Evolutionary conservation across 2,113 vertebrate genomes (phyloP), one percentile per base, ranked within the genome.

Genomic region (Nestor notabilis): DNA sequence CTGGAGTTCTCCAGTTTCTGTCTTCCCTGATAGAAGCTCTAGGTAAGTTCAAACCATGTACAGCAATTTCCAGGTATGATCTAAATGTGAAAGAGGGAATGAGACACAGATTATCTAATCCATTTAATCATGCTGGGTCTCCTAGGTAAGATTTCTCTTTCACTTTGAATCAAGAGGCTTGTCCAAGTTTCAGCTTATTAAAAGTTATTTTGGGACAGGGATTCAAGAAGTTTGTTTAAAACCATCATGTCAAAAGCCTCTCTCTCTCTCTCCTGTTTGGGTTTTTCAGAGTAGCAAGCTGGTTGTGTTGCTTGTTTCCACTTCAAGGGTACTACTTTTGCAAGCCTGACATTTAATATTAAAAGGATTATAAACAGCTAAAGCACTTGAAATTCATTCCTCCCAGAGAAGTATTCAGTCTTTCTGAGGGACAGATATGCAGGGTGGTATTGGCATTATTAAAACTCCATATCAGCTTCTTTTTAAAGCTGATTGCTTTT

Each of bases 401-500:
- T 88, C 41, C 27, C 63, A 37, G 64, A 85, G 39, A 29, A 24
- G 69, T 64, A n/a, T 79, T 27, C 27, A 29, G 44, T 69, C 60
- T 56, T 71, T 83, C 52, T 50, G 64, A 76, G 68, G 63, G 63
- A 80, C 39, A 70, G 79, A 81, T 47, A 88, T 50, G 44, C 92
- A 90, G 74, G 87, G 81, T 4, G 0, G 87, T 96, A 87, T 3
- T 94, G 44, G 78, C 77, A 14, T 94, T 56, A 80, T 16, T 89
- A 75, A 91, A 95, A 89, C 87, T 87, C 65, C 93, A 52, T 66
- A 61, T 88, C 92, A 90, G 91, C 74, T 90, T 77, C 83, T 81
- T 80, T 84, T 84, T 84, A 92, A 92, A 95, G 81, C n/a, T n/a
- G n/a, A n/a, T n/a, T n/a, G n/a, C n/a, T n/a, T n/a, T 89, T 93